A percentile compares a stretch with the other conserved stretches of the same genome.
These are phyloP conservation scores for Laticauda laticaudata DNA, from an alignment of 2,113 vertebrate genomes.

Conservation along the genomic window DNA sequence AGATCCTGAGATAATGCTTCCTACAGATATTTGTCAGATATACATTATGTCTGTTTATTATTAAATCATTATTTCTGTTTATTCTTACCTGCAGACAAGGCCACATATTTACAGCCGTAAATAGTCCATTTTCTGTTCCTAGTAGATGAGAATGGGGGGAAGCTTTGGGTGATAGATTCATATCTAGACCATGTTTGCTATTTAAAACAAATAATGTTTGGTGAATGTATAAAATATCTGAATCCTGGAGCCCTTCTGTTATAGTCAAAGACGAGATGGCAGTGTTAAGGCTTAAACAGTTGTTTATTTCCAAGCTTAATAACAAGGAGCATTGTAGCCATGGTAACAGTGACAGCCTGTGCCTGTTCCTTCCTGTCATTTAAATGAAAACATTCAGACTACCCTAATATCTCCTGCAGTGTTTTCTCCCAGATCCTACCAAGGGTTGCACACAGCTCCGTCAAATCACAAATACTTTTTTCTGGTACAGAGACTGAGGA, in stretches of 20 bases:
- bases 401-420: not conserved
- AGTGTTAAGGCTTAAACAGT: conserved; percentile 10
- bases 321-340: conserved; percentile 13
- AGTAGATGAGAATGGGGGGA: conserved; percentile 32
- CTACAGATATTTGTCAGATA: not conserved
- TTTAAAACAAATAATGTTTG: conserved; percentile 41
- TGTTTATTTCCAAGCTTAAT: conserved; percentile 57
- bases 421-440: conserved; percentile 28
- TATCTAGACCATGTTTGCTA: conserved; percentile 31
- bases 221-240: conserved; percentile 66
- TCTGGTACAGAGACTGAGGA: not conserved
- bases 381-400: conserved; percentile 28
- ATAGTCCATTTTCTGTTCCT: conserved; percentile 7
- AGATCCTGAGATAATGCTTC: not conserved
- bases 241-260: conserved; percentile 49
- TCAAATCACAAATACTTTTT: not conserved
- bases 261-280: conserved; percentile 59
- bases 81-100: not conserved
- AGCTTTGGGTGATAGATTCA: conserved; percentile 58
- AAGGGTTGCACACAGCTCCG: conserved; percentile 33
- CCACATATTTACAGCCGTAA: not conserved
- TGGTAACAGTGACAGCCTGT: conserved; percentile 32
- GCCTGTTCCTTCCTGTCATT: not conserved
- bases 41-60: not conserved
- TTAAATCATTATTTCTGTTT: not conserved